Percentiles rank a stretch among this genome's conserved stretches.
These are phyloP conservation scores for Sebastes alutus DNA, from an alignment of 2,797 vertebrate species.

Conservation along the genomic window DNA sequence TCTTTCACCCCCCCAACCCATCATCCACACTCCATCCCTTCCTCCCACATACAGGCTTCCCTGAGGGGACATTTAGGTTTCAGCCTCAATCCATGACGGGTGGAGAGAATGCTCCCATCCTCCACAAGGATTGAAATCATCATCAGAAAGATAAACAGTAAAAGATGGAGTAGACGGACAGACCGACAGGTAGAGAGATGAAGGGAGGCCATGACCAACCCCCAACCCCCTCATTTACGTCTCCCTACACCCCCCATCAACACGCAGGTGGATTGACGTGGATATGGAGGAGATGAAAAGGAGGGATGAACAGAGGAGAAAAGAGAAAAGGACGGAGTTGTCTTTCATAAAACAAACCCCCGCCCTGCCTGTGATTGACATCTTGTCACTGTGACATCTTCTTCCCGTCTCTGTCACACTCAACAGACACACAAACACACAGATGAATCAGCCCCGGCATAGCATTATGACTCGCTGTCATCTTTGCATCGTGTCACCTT, in stretches of 20 bases:
- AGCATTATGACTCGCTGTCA: conserved; percentile 96
- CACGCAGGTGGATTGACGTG: conserved; percentile 48
- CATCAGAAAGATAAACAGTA: conserved; percentile 46
- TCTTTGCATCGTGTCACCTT: conserved; percentile 94
- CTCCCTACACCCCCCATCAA: conserved; percentile 47
- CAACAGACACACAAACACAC: conserved; percentile 48
- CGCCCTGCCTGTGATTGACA: conserved; percentile 89
- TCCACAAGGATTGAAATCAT: conserved; percentile 56
- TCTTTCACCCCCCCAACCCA: conserved; percentile 14
- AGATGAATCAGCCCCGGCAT: conserved; percentile 78
- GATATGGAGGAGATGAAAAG: conserved; percentile 54
- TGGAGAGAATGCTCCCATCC: conserved; percentile 47
- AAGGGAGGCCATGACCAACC: conserved; percentile 60
- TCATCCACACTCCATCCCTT: conserved; percentile 38
- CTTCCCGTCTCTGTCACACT: conserved; percentile 87
- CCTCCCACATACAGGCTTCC: conserved; percentile 48
- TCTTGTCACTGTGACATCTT: conserved; percentile 98
- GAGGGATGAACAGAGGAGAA: conserved; percentile 66
- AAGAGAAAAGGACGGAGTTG: conserved; percentile 70
- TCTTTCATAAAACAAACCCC: conserved; percentile 72
- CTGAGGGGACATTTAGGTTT: conserved; percentile 56
- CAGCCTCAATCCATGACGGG: conserved; percentile 50
- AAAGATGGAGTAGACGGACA: conserved; percentile 39
- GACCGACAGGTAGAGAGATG: conserved; percentile 64
- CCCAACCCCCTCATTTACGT: conserved; percentile 74